Conservation (phyloP, 2,888 invertebrate species). For the Apamea sordens region DNA sequence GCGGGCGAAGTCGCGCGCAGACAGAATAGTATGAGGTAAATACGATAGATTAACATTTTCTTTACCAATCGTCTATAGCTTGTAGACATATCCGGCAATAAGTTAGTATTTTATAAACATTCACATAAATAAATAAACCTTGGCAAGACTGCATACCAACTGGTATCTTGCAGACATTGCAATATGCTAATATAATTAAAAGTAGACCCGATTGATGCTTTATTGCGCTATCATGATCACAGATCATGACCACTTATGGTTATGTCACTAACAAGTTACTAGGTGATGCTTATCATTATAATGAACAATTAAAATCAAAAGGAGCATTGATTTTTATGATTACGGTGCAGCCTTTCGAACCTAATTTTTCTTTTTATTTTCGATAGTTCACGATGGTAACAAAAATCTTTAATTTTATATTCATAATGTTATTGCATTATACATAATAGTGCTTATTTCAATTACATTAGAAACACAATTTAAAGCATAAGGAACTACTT, state of each 20-base stretch:
- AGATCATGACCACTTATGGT: no score
- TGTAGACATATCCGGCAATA: slow-evolving; percentile 13
- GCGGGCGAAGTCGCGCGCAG: no score
- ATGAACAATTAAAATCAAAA: slow-evolving; percentile 6
- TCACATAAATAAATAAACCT: slow-evolving; percentile 26
- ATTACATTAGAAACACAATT: slow-evolving; percentile 9
- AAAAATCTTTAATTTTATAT: not conserved
- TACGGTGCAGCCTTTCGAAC: not conserved
- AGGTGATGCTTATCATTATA: slow-evolving; percentile 2
- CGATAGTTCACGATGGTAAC: not conserved
- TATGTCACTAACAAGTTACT: slow-evolving; percentile 1
- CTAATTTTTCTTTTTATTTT: not conserved
- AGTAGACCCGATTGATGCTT: not conserved
- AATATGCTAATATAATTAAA: slow-evolving; percentile 12
- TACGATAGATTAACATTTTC: not conserved
- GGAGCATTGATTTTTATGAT: slow-evolving; percentile 5
- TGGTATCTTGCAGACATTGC: slow-evolving; percentile 10
- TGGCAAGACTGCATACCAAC: slow-evolving; percentile 21
- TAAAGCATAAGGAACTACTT: slow-evolving; percentile 1
- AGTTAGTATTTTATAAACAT: not conserved
- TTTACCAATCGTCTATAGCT: not conserved
- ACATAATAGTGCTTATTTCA: slow-evolving; percentile 8
- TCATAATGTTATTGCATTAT: slow-evolving; percentile 12
- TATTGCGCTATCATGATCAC: not conserved
- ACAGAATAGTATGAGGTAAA: not conserved